These are phyloP conservation scores for Halesus radiatus DNA, from an alignment of 1,140 invertebrate species.

Conservation along the genomic window DNA sequence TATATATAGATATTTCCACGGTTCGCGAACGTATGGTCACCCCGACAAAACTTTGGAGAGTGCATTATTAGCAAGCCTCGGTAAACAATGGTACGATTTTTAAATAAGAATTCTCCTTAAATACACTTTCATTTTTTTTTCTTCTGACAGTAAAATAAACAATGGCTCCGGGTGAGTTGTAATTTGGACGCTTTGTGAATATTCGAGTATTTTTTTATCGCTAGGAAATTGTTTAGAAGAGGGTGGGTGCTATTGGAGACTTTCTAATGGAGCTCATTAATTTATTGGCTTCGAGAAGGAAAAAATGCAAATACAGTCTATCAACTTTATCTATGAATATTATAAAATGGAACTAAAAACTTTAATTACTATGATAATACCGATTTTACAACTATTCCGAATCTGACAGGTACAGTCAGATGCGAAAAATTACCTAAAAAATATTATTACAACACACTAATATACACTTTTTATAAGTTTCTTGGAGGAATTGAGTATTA, in stretches of 20 bases:
- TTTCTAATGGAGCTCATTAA: not conserved
- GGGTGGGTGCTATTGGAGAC: not conserved
- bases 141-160: slow-evolving; percentile 56
- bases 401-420: too few relatives aligned
- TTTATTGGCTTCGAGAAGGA: not conserved
- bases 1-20: too few relatives aligned
- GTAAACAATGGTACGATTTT: slow-evolving; percentile 57
- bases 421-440: too few relatives aligned
- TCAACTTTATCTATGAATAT: too few relatives aligned
- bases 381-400: too few relatives aligned
- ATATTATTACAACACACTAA: too few relatives aligned
- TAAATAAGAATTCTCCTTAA: slow-evolving; percentile 54
- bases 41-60: slow-evolving; percentile 37
- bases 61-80: slow-evolving; percentile 52
- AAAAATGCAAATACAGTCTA: too few relatives aligned
- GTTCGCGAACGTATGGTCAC: slow-evolving; percentile 5
- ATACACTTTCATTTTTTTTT: slow-evolving; percentile 56
- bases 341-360: too few relatives aligned
- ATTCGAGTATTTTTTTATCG: slow-evolving; percentile 26
- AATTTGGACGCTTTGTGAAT: slow-evolving; percentile 38
- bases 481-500: too few relatives aligned
- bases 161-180: slow-evolving; percentile 29
- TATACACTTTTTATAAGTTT: too few relatives aligned
- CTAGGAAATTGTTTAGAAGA: not conserved
- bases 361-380: too few relatives aligned